These are phyloP conservation scores for Centroberyx gerrardi DNA, from an alignment of 2,797 vertebrate genomes.

Conservation along the genomic window DNA sequence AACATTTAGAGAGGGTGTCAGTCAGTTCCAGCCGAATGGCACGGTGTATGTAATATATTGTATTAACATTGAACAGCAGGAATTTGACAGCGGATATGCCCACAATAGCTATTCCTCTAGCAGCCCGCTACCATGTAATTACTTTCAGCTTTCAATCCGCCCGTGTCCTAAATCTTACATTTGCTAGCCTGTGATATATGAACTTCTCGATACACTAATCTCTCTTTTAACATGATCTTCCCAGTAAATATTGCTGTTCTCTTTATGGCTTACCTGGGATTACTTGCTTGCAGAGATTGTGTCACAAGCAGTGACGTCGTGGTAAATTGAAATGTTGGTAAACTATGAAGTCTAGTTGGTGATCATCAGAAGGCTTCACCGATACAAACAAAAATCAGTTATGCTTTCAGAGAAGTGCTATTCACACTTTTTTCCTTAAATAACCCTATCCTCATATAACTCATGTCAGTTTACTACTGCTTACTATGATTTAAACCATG, in stretches of 20 bases:
- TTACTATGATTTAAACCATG: no score
- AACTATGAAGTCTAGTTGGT: no score
- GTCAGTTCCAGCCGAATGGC: constrained; percentile 52
- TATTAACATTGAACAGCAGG: constrained; percentile 64
- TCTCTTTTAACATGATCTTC: constrained; percentile 1
- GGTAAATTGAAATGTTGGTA: no score
- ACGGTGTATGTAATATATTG: constrained; percentile 42
- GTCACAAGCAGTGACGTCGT: not conserved
- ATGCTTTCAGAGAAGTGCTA: no score
- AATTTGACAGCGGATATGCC: constrained; percentile 63
- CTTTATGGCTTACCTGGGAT: constrained; percentile 1
- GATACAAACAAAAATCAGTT: no score
- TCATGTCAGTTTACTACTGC: no score
- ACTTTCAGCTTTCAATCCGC: constrained; percentile 33
- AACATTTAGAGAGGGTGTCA: constrained; percentile 77
- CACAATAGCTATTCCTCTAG: constrained; percentile 42
- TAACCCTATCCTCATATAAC: no score
- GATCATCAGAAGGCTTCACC: no score
- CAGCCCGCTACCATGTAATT: constrained; percentile 35
- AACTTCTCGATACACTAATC: constrained; percentile 23
- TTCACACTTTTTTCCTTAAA: no score
- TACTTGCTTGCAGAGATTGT: not conserved
- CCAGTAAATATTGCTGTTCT: constrained; percentile 6
- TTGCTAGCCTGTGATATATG: constrained; percentile 10
- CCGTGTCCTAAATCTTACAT: not conserved